Percentiles rank a stretch among this genome's conserved stretches.
Conservation (phyloP, 1,140 invertebrate genomes). For the Lordiphosa clarofinis region DNA sequence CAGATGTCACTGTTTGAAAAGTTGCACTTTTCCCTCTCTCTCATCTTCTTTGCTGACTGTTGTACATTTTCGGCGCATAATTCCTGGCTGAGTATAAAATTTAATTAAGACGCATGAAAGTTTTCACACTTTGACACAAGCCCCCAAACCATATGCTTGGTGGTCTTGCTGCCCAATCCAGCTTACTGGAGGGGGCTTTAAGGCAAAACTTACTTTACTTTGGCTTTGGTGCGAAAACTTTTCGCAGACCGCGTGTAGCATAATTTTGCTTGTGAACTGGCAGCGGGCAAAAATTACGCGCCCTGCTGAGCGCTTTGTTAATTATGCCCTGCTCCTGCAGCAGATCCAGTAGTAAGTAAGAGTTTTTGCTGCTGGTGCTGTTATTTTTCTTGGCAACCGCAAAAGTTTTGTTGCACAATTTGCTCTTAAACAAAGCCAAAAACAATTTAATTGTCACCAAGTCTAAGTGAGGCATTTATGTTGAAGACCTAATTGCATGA, state of each 20-base stretch:
- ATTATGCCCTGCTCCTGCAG: constrained; percentile 64
- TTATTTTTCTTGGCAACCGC: constrained; percentile 64
- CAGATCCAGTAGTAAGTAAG: constrained; percentile 25
- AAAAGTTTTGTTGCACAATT: constrained; percentile 76
- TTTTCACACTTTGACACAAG: constrained; percentile 75
- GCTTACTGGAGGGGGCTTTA: background rate
- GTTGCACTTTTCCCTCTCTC: constrained; percentile 36
- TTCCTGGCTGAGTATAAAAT: constrained; percentile 66
- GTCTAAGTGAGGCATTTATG: constrained; percentile 24
- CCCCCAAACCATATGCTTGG: constrained; percentile 29
- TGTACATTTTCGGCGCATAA: constrained; percentile 47
- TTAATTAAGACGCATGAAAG: constrained; percentile 74
- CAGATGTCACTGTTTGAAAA: constrained; percentile 74
- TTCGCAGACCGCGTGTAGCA: constrained; percentile 34
- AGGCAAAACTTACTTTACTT: constrained; percentile 4
- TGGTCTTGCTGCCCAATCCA: background rate
- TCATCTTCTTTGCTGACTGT: constrained; percentile 29
- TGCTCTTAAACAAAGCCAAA: constrained; percentile 72
- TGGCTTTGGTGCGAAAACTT: constrained; percentile 39
- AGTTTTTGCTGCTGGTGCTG: constrained; percentile 8
- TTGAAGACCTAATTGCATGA: constrained; percentile 29
- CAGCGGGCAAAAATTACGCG: constrained; percentile 64
- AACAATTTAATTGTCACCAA: constrained; percentile 73
- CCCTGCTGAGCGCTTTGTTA: constrained; percentile 74
- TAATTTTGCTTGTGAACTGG: constrained; percentile 37